phyloP scores from a whole-genome alignment of 2,797 vertebrate genomes.

The Rhincodon typus region DNA sequence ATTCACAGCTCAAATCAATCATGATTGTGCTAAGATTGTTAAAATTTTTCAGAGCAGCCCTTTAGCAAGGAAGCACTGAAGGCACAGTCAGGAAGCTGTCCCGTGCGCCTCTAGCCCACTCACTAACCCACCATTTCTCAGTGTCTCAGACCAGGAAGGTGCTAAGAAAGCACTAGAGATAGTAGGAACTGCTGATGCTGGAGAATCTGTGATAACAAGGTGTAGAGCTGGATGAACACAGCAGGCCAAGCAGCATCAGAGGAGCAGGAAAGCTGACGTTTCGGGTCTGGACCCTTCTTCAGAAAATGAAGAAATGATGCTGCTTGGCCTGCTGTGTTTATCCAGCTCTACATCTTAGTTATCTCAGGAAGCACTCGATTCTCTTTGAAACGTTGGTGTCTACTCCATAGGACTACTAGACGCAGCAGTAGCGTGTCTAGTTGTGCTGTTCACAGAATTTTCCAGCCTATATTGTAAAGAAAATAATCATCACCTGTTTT shows the following conservation, averaged over 20 bases:
- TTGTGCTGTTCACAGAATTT: neutral
- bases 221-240: no score
- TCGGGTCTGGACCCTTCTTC: no score
- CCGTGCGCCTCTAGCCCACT: neutral
- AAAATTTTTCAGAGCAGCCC: neutral
- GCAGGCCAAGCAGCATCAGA: no score
- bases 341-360: no score
- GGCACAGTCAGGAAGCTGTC: neutral
- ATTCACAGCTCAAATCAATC: neutral
- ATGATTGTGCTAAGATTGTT: neutral
- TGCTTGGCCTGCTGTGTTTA: no score
- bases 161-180: neutral
- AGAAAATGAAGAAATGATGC: no score
- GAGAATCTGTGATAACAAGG: no score
- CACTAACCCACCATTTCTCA: neutral
- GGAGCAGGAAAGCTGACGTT: no score
- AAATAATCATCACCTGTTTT: neutral
- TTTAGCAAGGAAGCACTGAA: neutral
- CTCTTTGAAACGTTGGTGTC: neutral
- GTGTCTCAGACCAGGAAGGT: neutral
- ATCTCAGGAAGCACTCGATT: neutral
- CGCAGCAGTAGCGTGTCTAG: neutral
- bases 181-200: no score
- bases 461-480: neutral
- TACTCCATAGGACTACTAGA: neutral